Evolutionary conservation across 2,797 vertebrate genomes (phyloP), one percentile per base, ranked within the genome.

Genomic region (Enteromius unitaeniatus): DNA sequence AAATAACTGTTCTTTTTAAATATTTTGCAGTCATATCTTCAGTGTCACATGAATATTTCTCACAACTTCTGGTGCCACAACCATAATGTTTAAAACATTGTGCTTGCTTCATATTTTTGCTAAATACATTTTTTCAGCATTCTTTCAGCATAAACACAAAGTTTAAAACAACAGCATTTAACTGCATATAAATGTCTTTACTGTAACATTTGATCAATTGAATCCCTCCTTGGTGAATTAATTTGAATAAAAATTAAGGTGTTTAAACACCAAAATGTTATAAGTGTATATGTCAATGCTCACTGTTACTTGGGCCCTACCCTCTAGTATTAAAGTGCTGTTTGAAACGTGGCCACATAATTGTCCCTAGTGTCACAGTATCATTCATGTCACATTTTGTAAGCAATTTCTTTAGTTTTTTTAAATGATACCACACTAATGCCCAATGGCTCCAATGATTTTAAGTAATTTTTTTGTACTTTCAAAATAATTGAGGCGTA

Each of bases 381-480:
- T 83, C 53, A 65, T 70, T 83, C 55, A 69, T 62, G 74, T 86
- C 17, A 87, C 60, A 85, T 80, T 60, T 82, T 23, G 62, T 64
- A 85, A 77, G 49, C 37, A 80, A 9, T 19, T 77, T 2, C 40
- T 72, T 79, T 70, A 28, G 37, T 1, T 19, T 58, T n/a, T 74
- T 72, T 13, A 23, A 42, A 55, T 42, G 34, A 23, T 55, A 5
- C 14, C 73, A 49, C 31, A n/a, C 47, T 75, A 76, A 82, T 82
- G 81, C 72, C 81, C 60, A 83, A 31, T 31, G 47, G 72, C 62
- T 83, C 23, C 13, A 37, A 49, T 3, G 9, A 6, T 75, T 13
- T 64, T 7, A 9, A 9, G 14, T 60, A 0, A 23, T 10, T 15
- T 26, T 40, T 51, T 82, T 76, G 14, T 23, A 34, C 31, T 40